Evolutionary conservation across 2,113 vertebrate species (phyloP).

Genomic region (Calidris pygmaea): DNA sequence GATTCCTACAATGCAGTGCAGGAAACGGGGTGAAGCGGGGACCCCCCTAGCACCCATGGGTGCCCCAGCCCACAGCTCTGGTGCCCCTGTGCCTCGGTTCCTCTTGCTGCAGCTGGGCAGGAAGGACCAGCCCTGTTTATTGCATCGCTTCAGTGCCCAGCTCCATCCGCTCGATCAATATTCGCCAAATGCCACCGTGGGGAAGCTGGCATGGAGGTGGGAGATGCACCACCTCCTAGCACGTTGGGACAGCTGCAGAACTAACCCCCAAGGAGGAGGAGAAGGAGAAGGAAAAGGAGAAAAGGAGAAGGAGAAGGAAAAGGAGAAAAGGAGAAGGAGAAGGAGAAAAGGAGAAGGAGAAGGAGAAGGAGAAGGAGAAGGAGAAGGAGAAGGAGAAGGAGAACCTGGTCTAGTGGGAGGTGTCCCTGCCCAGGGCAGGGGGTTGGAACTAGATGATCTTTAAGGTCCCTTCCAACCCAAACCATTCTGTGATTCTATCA

Average conservation of each 20-base stretch:
- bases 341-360: background rate
- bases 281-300: background rate
- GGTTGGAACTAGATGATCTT: too few species aligned
- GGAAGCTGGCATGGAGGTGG: background rate
- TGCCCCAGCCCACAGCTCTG: background rate
- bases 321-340: too few species aligned
- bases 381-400: background rate
- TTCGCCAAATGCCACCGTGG: accelerated
- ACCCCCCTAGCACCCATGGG: background rate
- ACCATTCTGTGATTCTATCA: too few species aligned
- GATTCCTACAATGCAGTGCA: background rate
- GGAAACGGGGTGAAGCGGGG: background rate
- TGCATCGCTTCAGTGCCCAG: background rate
- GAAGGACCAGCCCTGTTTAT: conserved; percentile 56
- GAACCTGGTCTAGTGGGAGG: too few species aligned
- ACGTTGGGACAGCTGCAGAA: background rate
- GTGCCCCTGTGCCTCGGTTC: background rate
- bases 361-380: background rate
- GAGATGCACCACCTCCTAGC: background rate
- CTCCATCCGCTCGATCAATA: background rate
- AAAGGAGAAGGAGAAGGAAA: too few species aligned
- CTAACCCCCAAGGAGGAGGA: background rate
- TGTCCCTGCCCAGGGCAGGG: too few species aligned
- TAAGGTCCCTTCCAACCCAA: too few species aligned
- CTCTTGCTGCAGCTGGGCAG: conserved; percentile 63